These are phyloP conservation scores for Dryobota labecula DNA, from an alignment of 2,888 invertebrate species.

Conservation along the genomic window DNA sequence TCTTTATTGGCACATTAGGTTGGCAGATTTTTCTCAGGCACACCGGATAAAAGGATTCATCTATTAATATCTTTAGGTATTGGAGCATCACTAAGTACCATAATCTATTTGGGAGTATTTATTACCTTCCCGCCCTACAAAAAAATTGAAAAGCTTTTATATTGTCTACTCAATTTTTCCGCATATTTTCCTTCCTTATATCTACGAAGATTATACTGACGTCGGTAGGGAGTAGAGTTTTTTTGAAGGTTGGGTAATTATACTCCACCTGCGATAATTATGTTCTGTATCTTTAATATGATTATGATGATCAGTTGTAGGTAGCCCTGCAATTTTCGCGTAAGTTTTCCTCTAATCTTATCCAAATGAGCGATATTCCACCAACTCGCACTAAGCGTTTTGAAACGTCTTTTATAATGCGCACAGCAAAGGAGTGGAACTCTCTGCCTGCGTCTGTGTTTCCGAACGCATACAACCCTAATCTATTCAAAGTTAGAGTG, in stretches of 20 bases:
- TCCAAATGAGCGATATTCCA: too few relatives aligned
- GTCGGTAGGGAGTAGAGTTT: background rate
- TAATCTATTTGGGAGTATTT: background rate
- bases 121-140: background rate
- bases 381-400: too few relatives aligned
- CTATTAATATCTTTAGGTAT: constrained; percentile 2
- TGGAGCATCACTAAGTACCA: constrained; percentile 2
- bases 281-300: background rate
- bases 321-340: background rate
- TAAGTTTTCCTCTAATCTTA: background rate
- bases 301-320: background rate
- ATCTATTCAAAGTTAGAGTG: too few relatives aligned
- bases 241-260: constrained; percentile 9
- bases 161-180: background rate
- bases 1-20: constrained; percentile 44
- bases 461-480: too few relatives aligned
- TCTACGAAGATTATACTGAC: background rate
- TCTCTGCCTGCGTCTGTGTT: too few relatives aligned
- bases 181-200: constrained; percentile 13
- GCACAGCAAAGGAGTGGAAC: too few relatives aligned
- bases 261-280: background rate
- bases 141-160: background rate
- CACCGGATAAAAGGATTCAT: background rate
- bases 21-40: constrained; percentile 20
- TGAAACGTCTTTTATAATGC: too few relatives aligned